Base-by-base conservation (phyloP, 2,888 invertebrate species). In the Euproctis similis region DNA sequence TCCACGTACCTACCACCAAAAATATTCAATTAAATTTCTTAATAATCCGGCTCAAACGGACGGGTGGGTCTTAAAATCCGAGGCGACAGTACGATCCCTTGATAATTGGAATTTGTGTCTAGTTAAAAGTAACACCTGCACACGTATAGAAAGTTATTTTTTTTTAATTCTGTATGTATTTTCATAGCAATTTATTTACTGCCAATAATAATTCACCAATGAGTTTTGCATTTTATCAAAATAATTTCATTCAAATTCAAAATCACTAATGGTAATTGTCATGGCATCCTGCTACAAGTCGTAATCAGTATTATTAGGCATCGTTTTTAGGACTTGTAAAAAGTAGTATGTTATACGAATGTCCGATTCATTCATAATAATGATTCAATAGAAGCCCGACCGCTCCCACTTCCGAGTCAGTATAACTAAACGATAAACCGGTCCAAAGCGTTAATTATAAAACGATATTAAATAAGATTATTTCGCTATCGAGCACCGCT, bases 311-410 rank as follows among this genome's bases (percentile, higher is more conserved):
- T 61, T 63, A 71, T 69, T 66, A 70, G 57, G 57, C 45, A 48
- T 53, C 58, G 56, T 62, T 60, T 62, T 52, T 57, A 59, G 32
- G 59, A 66, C 65, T 66, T 60, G 51, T 46, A 46, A 47, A 46
- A 53, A 43, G 44, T 42, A 56, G 59, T 60, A 70, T 66, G n/a
- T n/a, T n/a, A n/a, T n/a, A n/a, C n/a, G 70, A 76, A 80, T 69
- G 71, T 58, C 63, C 73, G 69, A 78, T 77, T 80, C 77, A 82
- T 82, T 76, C 71, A 76, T 74, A 65, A 68, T 78, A 80, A 82
- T 74, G 76, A 78, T 60, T 67, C 63, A 61, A 66, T 66, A 59
- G 59, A 46, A 52, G 53, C 58, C 49, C 53, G 42, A 53, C 60
- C 62, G 66, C 63, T 66, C 61, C 65, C 57, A 65, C 71, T 70